Evolutionary conservation across 2,888 invertebrate species (phyloP).

Genomic region (Dolomedes plantarius): DNA sequence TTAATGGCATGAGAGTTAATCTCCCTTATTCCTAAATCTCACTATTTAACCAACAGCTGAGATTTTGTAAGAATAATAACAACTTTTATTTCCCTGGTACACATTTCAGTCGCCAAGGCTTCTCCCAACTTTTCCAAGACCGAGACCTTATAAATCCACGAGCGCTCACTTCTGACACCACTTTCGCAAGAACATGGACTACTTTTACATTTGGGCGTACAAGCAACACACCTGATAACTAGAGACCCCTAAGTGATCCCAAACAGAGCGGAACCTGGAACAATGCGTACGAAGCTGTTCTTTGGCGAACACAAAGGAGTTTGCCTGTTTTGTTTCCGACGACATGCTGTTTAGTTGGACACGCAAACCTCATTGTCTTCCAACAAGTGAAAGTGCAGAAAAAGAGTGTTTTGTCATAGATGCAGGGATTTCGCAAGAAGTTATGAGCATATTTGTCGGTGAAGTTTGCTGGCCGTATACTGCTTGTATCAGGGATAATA

Average conservation of each 20-base stretch:
- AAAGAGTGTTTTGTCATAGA: not conserved
- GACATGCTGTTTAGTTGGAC: not conserved
- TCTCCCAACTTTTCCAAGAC: too few relatives aligned
- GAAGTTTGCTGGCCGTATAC: too few relatives aligned
- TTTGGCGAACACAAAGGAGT: not conserved
- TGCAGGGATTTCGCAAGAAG: not conserved
- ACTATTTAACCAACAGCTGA: too few relatives aligned
- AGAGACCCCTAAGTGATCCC: not conserved
- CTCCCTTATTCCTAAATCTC: too few relatives aligned
- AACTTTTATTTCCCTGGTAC: too few relatives aligned
- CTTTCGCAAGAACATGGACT: not conserved
- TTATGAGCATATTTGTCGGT: not conserved
- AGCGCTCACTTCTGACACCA: not conserved
- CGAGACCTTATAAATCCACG: too few relatives aligned
- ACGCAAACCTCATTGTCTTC: not conserved
- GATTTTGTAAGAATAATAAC: too few relatives aligned
- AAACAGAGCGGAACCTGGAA: slow-evolving; percentile 10
- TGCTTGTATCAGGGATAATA: too few relatives aligned
- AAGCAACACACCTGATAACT: not conserved
- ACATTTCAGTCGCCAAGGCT: too few relatives aligned
- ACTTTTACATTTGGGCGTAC: slow-evolving; percentile 1
- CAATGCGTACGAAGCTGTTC: not conserved
- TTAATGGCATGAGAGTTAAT: too few relatives aligned
- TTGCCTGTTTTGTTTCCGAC: slow-evolving; percentile 12
- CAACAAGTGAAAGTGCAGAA: not conserved